Evolutionary conservation across 2,797 vertebrate species (phyloP).

Genomic region (Helostoma temminkii): DNA sequence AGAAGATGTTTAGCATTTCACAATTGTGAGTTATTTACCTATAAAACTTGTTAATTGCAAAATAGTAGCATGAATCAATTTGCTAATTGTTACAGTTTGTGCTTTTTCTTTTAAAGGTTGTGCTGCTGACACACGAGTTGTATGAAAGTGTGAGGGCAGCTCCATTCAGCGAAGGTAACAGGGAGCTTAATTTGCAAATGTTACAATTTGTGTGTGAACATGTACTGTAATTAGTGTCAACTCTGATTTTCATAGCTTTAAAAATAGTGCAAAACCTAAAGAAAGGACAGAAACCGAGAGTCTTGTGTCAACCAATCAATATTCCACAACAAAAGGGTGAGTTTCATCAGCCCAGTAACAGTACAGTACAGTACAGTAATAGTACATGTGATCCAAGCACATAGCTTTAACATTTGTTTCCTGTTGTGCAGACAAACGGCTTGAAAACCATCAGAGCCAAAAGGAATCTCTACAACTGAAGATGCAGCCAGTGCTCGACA

Average conservation of each 20-base stretch:
- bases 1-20: background rate
- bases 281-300: background rate
- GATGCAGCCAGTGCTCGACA: background rate
- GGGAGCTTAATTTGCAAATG: background rate
- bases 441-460: background rate
- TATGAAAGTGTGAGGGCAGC: slow-evolving; percentile 46
- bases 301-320: background rate
- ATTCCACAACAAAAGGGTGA: slow-evolving; percentile 35
- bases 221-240: background rate
- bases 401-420: slow-evolving; percentile 17
- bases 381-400: too few relatives aligned
- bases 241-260: slow-evolving; percentile 64
- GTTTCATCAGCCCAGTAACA: slow-evolving; percentile 16
- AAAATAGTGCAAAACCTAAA: slow-evolving; percentile 50
- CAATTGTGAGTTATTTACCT: background rate
- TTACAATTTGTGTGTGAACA: background rate
- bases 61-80: background rate
- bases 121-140: slow-evolving; percentile 38
- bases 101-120: slow-evolving; percentile 46
- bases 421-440: slow-evolving; percentile 29
- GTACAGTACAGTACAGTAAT: too few relatives aligned
- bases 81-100: slow-evolving; percentile 13
- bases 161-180: slow-evolving; percentile 67
- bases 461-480: slow-evolving; percentile 2
- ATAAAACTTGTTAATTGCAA: background rate